Conservation (phyloP, 2,888 invertebrate genomes). For the Chesias legatella region DNA sequence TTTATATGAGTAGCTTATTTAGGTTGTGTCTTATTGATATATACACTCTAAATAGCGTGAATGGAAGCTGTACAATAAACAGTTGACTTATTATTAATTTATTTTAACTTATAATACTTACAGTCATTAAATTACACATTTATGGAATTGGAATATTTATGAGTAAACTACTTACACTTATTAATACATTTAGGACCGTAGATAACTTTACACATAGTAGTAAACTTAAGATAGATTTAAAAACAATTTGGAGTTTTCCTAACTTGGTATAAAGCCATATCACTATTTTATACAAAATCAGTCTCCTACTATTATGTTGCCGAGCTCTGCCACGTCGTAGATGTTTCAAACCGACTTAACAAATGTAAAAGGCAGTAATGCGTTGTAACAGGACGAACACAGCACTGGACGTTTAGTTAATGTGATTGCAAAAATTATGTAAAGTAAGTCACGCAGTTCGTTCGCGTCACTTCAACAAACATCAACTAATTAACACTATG, state of each 20-base stretch:
- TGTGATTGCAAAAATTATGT: constrained; percentile 37
- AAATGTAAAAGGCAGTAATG: constrained; percentile 52
- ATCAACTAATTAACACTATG: constrained; percentile 13
- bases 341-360: constrained; percentile 44
- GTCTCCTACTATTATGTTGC: constrained; percentile 78
- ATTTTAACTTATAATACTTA: constrained; percentile 65
- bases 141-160: constrained; percentile 65
- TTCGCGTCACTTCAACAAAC: constrained; percentile 32
- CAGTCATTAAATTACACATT: constrained; percentile 54
- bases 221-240: constrained; percentile 23
- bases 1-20: constrained; percentile 73
- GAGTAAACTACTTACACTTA: constrained; percentile 50
- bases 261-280: constrained; percentile 66
- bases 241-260: constrained; percentile 47
- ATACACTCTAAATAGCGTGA: constrained; percentile 65
- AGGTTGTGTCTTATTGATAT: constrained; percentile 73
- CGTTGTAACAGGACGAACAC: constrained; percentile 57
- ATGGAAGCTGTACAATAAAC: constrained; percentile 69
- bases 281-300: constrained; percentile 76
- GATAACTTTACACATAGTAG: constrained; percentile 25
- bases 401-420: constrained; percentile 62
- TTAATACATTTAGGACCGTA: constrained; percentile 30
- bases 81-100: constrained; percentile 57
- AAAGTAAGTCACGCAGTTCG: constrained; percentile 22
- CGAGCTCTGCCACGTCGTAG: constrained; percentile 51